Conservation (phyloP, 1,140 invertebrate genomes). For the Rhynchophorus ferrugineus region DNA sequence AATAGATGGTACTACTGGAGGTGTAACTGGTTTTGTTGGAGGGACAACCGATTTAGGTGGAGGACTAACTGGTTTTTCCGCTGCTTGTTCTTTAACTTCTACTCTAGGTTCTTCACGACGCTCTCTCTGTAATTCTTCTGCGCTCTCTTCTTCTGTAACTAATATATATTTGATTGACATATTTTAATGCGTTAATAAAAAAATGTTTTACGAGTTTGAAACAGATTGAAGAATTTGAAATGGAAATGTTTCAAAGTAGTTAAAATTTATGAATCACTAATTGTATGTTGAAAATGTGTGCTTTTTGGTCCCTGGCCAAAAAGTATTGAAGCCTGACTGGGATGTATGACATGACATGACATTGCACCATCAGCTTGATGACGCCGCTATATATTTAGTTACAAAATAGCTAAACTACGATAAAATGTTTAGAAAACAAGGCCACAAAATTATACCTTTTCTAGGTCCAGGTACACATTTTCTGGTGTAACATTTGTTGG, state of each 20-base stretch:
- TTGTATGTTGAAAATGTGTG: no score
- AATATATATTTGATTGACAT: neutral
- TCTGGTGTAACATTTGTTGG: conserved; percentile 20
- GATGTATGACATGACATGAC: no score
- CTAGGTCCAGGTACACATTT: conserved; percentile 8
- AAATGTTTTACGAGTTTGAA: no score
- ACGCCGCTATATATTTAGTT: no score
- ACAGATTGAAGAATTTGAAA: no score
- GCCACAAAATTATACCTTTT: conserved; percentile 8
- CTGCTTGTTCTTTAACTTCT: conserved; percentile 9
- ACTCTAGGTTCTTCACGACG: neutral
- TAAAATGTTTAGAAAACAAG: no score
- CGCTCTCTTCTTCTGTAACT: conserved; percentile 6
- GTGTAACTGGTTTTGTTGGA: neutral
- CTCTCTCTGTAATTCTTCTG: conserved; percentile 5
- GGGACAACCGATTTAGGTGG: neutral
- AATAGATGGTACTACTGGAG: neutral
- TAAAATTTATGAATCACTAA: no score
- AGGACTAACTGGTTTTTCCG: conserved; percentile 1
- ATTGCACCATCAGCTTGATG: no score
- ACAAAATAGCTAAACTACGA: no score
- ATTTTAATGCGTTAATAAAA: no score
- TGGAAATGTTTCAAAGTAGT: no score
- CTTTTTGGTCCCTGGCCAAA: neutral
- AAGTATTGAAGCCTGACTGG: no score